Base-by-base conservation (phyloP, 2,797 vertebrate species). In the Poecilia wingei region DNA sequence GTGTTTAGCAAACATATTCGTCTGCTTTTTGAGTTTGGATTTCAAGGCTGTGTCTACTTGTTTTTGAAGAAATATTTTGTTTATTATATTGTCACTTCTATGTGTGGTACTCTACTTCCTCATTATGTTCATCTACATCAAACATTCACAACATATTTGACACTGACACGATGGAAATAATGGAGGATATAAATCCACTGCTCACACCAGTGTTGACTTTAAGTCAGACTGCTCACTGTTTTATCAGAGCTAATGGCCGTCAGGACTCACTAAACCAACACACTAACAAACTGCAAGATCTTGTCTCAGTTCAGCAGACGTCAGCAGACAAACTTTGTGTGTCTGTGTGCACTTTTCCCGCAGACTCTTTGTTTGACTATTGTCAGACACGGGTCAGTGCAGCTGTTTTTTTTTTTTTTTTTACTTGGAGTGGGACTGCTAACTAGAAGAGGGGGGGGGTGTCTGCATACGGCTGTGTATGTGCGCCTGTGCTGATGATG, bases 241-340 rank as follows among this genome's bases (percentile, higher is more conserved):
- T 81, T 87, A 87, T 88, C 84, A 84, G 85, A 72, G 47, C 88
- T 93, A 94, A 93, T 94, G 90, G 92, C 85, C 90, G 86, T 90
- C 83, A 90, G 91, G 89, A 92, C 83, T 87, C 82, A 87, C 92
- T 93, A 93, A 94, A 93, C 88, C 85, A 93, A 93, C 92, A 93
- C 89, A 87, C 90, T 77, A 85, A 86, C 89, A 90, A 55, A 89
- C 86, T 71, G 71, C 81, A 87, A 84, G 86, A 87, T 90, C 85
- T 88, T 84, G 88, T 92, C 87, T 88, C 72, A 78, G 81, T 82
- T 86, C 86, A 88, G 84, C 85, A 90, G 82, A 92, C 82, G 79
- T 75, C 57, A 64, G 55, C 39, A 78, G 76, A 69, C 72, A 55
- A 76, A 76, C 61, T 80, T 78, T 77, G 72, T 80, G 75, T 84